Base-by-base conservation (phyloP, 92 coral and sea anemone genomes). In the Zoanthus sansibaricus region DNA sequence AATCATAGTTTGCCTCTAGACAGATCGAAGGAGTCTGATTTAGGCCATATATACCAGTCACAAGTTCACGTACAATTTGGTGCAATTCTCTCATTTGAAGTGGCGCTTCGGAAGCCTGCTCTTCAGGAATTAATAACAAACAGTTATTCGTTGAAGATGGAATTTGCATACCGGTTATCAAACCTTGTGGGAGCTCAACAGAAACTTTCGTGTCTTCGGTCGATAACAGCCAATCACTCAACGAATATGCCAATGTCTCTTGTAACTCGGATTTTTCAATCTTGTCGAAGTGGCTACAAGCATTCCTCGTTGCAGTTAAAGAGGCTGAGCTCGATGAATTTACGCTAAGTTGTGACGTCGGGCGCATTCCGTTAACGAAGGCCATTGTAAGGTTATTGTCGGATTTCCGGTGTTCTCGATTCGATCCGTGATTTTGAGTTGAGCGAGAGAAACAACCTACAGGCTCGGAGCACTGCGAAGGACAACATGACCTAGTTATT, bases 201-300 rank as follows among this genome's bases (percentile, higher is more conserved):
- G 98, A 80, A 52, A 97, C 84, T 64, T 91, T 89, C 0, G 99
- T 97, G 79, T 97, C 98, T 82, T 97, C 99, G 32, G 98, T 95
- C 42, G 99, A 97, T 4, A 97, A 88, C 21, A 97, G 86, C 95
- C 99, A 93, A 86, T 97, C 99, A 62, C 92, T 90, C 0, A 98
- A 90, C 9, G 95, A 93, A 87, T 92, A 91, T 10, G 98, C 98
- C 16, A 97, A 91, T 10, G 98, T 91, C 83, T 97, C 99, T 80
- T 97, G 99, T n/a, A 95, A 91, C 77, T 97, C 99, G 64, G 88
- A 92, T 62, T 98, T 95, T 88, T 97, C 99, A 71, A 97, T 95
- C 87, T 97, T 97, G 89, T 97, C 99, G 76, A 97, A 97, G 87
- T 97, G 95, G 2, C 98, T 97, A 13, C 98, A 98, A 10, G 99